phyloP scores from a whole-genome alignment of 2,113 vertebrate species.

The Paraplagusia blochii region DNA sequence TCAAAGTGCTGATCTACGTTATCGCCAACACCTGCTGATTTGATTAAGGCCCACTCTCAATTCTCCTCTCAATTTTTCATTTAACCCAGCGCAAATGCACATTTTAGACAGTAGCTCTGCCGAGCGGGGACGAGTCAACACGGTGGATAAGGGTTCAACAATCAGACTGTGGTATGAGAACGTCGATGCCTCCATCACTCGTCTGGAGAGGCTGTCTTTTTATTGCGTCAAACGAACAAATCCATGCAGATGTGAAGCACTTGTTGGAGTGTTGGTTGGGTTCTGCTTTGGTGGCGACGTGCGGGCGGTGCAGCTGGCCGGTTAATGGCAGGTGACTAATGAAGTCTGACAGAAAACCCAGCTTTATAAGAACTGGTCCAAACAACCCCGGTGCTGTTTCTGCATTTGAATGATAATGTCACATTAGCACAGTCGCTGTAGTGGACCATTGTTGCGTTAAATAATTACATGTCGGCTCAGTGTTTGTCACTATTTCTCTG shows the following conservation, averaged over 20 bases:
- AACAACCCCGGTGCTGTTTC: slow-evolving; percentile 12
- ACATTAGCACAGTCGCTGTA: slow-evolving; percentile 5
- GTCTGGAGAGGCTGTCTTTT: slow-evolving; percentile 3
- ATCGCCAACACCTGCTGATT: slow-evolving; percentile 52
- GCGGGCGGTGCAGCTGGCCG: slow-evolving; percentile 32
- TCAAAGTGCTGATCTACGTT: slow-evolving; percentile 30
- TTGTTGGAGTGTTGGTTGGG: slow-evolving; percentile 24
- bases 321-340: slow-evolving; percentile 76
- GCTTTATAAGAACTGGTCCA: slow-evolving; percentile 48
- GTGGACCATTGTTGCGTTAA: not conserved
- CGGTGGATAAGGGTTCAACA: slow-evolving; percentile 24
- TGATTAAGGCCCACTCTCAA: slow-evolving; percentile 42
- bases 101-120: not conserved
- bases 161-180: slow-evolving; percentile 12
- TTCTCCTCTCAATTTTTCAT: slow-evolving; percentile 30
- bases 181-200: not conserved
- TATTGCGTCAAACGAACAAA: slow-evolving; percentile 32
- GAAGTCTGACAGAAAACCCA: slow-evolving; percentile 67
- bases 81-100: slow-evolving; percentile 15
- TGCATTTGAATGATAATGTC: slow-evolving; percentile 20
- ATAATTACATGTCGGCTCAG: slow-evolving; percentile 6
- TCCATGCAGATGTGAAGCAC: not conserved
- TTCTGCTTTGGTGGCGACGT: slow-evolving; percentile 31
- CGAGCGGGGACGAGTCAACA: slow-evolving; percentile 18
- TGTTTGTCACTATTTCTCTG: too few relatives aligned